phyloP scores from a whole-genome alignment of 2,113 vertebrate genomes.

The Anhinga anhinga region DNA sequence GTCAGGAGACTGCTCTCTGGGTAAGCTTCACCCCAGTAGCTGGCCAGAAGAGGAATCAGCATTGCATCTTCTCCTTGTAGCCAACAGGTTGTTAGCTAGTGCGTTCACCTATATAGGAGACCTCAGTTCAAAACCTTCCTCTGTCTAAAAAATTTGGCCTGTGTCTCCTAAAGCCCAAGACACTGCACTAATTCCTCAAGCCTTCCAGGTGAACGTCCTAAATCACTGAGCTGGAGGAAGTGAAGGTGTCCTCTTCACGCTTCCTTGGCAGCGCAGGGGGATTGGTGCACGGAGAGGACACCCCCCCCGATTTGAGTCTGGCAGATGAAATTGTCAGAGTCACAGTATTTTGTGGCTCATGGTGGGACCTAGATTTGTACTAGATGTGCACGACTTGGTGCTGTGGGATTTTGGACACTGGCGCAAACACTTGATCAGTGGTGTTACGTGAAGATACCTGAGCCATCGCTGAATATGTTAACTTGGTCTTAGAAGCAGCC shows the following conservation, averaged over 20 bases:
- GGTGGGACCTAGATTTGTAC: neutral
- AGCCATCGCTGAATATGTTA: neutral
- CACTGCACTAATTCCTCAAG: neutral
- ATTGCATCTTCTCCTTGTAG: neutral
- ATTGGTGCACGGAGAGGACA: neutral
- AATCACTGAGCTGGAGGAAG: neutral
- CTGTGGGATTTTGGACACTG: neutral
- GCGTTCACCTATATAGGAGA: neutral
- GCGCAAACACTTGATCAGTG: neutral
- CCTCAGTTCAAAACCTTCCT: neutral
- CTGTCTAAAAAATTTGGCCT: neutral
- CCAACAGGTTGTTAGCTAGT: neutral
- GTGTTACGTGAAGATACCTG: neutral
- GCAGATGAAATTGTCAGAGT: rapidly evolving
- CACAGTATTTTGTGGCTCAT: neutral
- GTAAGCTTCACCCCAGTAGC: neutral
- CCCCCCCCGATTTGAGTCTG: neutral
- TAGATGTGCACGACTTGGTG: neutral
- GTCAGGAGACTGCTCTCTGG: neutral
- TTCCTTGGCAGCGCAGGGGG: neutral
- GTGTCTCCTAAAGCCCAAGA: neutral
- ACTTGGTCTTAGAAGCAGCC: neutral
- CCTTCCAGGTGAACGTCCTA: rapidly evolving
- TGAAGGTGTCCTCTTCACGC: rapidly evolving
- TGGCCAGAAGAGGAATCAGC: neutral